A percentile compares a stretch with the other conserved stretches of the same genome.
Conservation (phyloP, 1,140 invertebrate genomes). For the Drosophila virilis region DNA sequence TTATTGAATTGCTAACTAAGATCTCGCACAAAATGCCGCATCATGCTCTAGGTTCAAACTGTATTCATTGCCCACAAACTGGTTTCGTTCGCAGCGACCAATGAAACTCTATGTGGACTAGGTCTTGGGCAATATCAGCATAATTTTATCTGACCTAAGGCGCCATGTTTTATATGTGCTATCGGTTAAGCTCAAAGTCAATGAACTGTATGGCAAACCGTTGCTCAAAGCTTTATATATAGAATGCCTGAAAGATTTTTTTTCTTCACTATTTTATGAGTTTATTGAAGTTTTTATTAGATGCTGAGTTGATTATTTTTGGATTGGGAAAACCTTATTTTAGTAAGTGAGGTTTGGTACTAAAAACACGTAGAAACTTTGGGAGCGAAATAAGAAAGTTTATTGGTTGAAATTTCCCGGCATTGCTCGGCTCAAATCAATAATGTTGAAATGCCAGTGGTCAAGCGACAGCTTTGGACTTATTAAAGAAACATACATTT, state of each 20-base stretch:
- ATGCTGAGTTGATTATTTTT: neutral
- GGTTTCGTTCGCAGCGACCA: conserved; percentile 16
- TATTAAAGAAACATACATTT: too few species aligned
- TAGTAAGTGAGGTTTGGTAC: neutral
- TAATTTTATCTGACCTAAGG: conserved; percentile 33
- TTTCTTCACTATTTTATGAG: neutral
- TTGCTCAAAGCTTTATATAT: conserved; percentile 3
- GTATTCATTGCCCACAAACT: conserved; percentile 20
- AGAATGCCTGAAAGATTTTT: neutral
- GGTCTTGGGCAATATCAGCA: conserved; percentile 36
- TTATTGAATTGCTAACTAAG: conserved; percentile 37
- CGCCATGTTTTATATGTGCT: conserved; percentile 6
- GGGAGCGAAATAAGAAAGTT: conserved; percentile 8
- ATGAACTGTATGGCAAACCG: conserved; percentile 24
- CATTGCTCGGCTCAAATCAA: too few species aligned
- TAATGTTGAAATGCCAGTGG: too few species aligned
- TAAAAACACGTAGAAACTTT: neutral
- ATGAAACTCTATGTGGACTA: conserved; percentile 22
- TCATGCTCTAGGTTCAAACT: conserved; percentile 21
- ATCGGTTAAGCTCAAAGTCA: conserved; percentile 19
- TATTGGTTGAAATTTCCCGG: neutral
- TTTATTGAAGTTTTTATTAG: too few species aligned
- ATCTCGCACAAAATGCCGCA: conserved; percentile 32
- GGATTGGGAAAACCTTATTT: conserved; percentile 1
- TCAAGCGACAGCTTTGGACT: too few species aligned